Conservation (phyloP, 2,797 vertebrate genomes). For the Sitta carolinensis region DNA sequence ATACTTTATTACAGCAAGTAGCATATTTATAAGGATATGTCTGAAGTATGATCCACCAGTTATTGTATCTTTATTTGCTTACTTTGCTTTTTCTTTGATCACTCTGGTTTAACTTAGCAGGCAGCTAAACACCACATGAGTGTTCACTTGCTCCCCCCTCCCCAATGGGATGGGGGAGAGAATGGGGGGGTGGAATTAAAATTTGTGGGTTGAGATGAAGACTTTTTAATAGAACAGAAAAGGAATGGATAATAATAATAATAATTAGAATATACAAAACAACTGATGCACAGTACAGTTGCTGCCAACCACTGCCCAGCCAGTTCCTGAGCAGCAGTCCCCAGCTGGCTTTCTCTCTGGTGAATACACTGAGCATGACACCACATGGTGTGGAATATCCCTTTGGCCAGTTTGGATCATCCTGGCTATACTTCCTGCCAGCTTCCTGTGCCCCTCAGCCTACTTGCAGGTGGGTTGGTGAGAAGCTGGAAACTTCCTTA, state of each 20-base stretch:
- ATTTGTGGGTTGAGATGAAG: neutral
- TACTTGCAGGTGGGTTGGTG: neutral
- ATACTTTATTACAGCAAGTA: neutral
- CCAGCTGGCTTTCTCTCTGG: neutral
- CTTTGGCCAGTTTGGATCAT: neutral
- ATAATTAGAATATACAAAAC: neutral
- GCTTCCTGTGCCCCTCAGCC: neutral
- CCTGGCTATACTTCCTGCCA: neutral
- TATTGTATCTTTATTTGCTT: neutral
- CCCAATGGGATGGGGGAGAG: neutral
- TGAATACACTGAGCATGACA: neutral
- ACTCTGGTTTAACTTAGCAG: neutral
- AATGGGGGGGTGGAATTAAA: rapidly evolving
- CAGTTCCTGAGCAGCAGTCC: neutral
- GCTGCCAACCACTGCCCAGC: neutral
- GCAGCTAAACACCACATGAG: neutral
- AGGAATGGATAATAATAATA: neutral
- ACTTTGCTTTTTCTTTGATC: neutral
- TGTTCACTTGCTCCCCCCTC: rapidly evolving
- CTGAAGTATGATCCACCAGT: neutral
- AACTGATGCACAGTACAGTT: neutral
- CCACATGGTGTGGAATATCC: neutral
- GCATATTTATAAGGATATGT: rapidly evolving
- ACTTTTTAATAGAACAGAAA: neutral
- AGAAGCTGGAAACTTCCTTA: neutral